Conservation (phyloP, 2,113 vertebrate species). For the Chlorodrepanis virens region DNA sequence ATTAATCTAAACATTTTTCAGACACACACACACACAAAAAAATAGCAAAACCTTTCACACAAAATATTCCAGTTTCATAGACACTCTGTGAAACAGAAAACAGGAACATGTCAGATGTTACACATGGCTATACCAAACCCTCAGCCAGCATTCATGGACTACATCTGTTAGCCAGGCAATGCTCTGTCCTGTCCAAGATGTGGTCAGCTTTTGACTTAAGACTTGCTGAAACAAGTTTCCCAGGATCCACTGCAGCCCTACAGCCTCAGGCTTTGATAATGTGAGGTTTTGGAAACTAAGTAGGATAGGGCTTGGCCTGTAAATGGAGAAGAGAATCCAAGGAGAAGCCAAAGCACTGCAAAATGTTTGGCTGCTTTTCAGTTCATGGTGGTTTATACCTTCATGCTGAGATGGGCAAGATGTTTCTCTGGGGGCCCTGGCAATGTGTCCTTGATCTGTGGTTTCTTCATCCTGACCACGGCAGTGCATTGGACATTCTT, state of each 20-base stretch:
- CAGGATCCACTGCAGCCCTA: not conserved
- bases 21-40: too few species aligned
- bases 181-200: not conserved
- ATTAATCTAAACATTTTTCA: not conserved
- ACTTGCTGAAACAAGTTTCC: not conserved
- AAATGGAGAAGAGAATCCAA: not conserved
- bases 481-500: not conserved
- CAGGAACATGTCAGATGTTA: slow-evolving; percentile 3
- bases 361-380: not conserved
- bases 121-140: slow-evolving; percentile 32
- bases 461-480: not conserved
- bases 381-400: not conserved
- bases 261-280: not conserved
- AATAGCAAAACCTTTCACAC: not conserved
- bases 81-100: not conserved
- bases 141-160: not conserved
- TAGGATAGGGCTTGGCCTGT: not conserved
- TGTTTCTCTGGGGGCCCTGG: not conserved
- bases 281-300: not conserved
- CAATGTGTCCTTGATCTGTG: not conserved
- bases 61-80: not conserved
- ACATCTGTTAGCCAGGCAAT: not conserved
- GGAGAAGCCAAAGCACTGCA: not conserved
- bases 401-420: slow-evolving; percentile 25
- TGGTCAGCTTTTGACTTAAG: not conserved